These are phyloP conservation scores for Epinotia nisella DNA, from an alignment of 2,888 invertebrate species.

Conservation along the genomic window DNA sequence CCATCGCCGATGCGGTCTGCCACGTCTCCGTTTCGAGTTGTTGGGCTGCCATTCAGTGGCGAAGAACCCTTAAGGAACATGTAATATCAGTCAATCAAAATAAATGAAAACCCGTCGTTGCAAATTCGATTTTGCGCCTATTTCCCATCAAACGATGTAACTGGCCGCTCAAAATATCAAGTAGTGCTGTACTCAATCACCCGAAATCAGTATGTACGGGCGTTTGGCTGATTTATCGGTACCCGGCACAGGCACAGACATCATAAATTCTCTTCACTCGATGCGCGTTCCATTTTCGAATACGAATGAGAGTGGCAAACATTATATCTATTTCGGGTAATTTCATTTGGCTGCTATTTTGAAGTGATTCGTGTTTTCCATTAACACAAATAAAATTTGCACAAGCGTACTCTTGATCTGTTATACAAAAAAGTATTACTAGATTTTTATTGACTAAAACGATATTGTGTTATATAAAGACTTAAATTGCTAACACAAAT, in stretches of 20 bases:
- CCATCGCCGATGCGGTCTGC: too few relatives aligned
- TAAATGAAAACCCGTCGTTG: not conserved
- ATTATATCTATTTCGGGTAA: conserved; percentile 2
- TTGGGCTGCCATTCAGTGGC: too few relatives aligned
- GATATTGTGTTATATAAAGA: too few relatives aligned
- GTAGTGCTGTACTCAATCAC: conserved; percentile 36
- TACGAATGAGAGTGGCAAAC: conserved; percentile 58
- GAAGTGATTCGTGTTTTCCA: not conserved
- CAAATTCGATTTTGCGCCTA: conserved; percentile 6
- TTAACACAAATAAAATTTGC: too few relatives aligned
- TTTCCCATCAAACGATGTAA: conserved; percentile 30
- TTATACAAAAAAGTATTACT: too few relatives aligned
- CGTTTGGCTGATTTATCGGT: conserved; percentile 59
- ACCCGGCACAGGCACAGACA: conserved; percentile 64
- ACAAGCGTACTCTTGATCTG: not conserved
- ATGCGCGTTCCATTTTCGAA: conserved; percentile 66
- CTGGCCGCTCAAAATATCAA: conserved; percentile 38
- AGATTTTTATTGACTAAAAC: too few relatives aligned
- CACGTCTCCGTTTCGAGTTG: too few relatives aligned
- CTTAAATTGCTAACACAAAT: too few relatives aligned
- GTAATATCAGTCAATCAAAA: not conserved
- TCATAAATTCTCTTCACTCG: conserved; percentile 70
- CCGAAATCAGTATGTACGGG: conserved; percentile 60
- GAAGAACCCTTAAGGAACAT: too few relatives aligned
- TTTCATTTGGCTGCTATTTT: conserved; percentile 17